These are phyloP conservation scores for Meta bourneti DNA, from an alignment of 2,888 invertebrate genomes.

Conservation along the genomic window DNA sequence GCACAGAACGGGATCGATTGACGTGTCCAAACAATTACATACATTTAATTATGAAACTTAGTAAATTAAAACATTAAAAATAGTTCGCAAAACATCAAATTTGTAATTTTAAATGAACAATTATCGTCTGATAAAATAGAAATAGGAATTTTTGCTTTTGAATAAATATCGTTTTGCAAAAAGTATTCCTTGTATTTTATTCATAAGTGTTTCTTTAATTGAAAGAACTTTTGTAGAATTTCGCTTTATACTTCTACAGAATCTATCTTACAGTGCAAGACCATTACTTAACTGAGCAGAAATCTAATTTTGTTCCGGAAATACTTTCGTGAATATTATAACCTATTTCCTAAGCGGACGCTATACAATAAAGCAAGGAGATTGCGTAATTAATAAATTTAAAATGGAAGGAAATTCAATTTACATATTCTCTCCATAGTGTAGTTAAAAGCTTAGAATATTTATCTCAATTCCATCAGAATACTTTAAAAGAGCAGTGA, in stretches of 20 bases:
- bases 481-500: neutral
- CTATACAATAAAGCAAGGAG: neutral
- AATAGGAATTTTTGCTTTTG: neutral
- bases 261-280: neutral
- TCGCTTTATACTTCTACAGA: neutral
- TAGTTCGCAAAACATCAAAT: neutral
- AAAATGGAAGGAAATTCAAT: constrained; percentile 10
- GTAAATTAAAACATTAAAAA: neutral
- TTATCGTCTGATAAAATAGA: neutral
- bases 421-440: constrained; percentile 7
- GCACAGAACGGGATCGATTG: no score
- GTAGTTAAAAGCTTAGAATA: neutral
- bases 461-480: neutral
- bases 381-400: constrained; percentile 14
- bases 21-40: no score
- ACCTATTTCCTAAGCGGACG: neutral
- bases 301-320: neutral
- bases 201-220: neutral
- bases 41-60: neutral
- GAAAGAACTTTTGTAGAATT: neutral
- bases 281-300: neutral
- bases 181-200: neutral
- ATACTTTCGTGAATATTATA: neutral
- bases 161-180: neutral
- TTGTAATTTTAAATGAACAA: neutral